Evolutionary conservation across 2,888 invertebrate genomes (phyloP).

Genomic region (Leptopilina syphax): DNA sequence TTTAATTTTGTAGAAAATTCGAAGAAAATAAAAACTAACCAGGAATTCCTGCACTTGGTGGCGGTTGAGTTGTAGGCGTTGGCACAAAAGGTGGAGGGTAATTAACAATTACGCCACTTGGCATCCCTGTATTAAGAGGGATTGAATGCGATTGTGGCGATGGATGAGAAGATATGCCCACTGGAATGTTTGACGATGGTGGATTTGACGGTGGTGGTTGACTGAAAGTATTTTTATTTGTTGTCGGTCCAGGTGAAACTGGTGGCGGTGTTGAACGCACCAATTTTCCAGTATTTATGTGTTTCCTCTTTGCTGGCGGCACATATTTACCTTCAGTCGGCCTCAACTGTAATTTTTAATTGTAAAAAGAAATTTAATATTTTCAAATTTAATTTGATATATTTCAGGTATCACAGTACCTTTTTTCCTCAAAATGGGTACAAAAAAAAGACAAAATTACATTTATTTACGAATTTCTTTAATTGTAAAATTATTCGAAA

Average conservation of each 20-base stretch:
- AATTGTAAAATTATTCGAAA: too few relatives aligned
- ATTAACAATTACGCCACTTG: slow-evolving; percentile 72
- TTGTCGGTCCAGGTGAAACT: slow-evolving; percentile 73
- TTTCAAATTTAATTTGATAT: background rate
- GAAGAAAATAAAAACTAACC: slow-evolving; percentile 52
- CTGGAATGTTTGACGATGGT: slow-evolving; percentile 69
- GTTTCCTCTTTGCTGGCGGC: slow-evolving; percentile 88
- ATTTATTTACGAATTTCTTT: too few relatives aligned
- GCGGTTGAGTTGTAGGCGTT: slow-evolving; percentile 70
- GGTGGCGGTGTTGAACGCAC: slow-evolving; percentile 82
- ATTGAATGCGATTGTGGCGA: slow-evolving; percentile 71
- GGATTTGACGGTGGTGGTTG: slow-evolving; percentile 65
- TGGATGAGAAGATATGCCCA: slow-evolving; percentile 69
- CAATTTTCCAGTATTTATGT: slow-evolving; percentile 81
- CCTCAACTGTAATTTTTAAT: slow-evolving; percentile 62
- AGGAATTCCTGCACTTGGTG: slow-evolving; percentile 66
- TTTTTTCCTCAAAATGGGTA: too few relatives aligned
- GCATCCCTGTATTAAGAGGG: slow-evolving; percentile 71
- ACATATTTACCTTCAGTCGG: slow-evolving; percentile 83
- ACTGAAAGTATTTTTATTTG: slow-evolving; percentile 71
- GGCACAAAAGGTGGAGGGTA: slow-evolving; percentile 74
- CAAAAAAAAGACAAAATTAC: too few relatives aligned
- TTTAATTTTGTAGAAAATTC: background rate
- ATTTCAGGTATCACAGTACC: background rate
- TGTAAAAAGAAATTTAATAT: slow-evolving; percentile 36